A percentile compares a stretch with the other conserved stretches of the same genome.
These are phyloP conservation scores for Torymus auratus DNA, from an alignment of 2,888 invertebrate genomes.

Conservation along the genomic window DNA sequence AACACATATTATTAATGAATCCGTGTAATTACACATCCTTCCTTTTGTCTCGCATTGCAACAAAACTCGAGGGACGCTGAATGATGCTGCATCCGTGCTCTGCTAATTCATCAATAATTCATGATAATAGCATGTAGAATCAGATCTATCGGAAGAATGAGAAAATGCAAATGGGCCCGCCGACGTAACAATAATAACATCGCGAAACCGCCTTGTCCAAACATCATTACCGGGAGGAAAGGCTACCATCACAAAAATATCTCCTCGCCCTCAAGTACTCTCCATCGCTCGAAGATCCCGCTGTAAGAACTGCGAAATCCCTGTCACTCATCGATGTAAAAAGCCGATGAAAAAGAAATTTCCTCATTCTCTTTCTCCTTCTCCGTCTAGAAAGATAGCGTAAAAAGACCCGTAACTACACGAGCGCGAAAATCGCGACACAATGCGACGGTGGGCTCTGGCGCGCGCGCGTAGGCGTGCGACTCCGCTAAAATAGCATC, in stretches of 20 bases:
- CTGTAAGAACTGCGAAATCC: too few relatives aligned
- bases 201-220: conserved; percentile 23
- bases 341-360: not conserved
- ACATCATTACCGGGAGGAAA: conserved; percentile 25
- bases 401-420: not conserved
- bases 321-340: not conserved
- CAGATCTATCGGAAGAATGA: conserved; percentile 19
- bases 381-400: not conserved
- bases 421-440: conserved; percentile 17
- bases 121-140: conserved; percentile 33
- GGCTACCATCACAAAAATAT: conserved; percentile 14
- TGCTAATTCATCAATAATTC: conserved; percentile 42
- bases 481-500: too few relatives aligned
- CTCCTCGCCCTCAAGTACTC: not conserved
- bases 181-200: not conserved
- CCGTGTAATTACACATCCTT: too few relatives aligned
- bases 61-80: not conserved
- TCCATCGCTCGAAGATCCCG: too few relatives aligned
- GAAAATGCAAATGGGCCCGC: conserved; percentile 18
- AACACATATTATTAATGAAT: too few relatives aligned
- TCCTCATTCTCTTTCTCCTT: not conserved
- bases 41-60: not conserved
- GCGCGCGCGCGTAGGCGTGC: not conserved
- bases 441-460: not conserved
- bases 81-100: not conserved